Evolutionary conservation across 2,113 vertebrate species (phyloP).

Genomic region (Corythornis madagascariensis): DNA sequence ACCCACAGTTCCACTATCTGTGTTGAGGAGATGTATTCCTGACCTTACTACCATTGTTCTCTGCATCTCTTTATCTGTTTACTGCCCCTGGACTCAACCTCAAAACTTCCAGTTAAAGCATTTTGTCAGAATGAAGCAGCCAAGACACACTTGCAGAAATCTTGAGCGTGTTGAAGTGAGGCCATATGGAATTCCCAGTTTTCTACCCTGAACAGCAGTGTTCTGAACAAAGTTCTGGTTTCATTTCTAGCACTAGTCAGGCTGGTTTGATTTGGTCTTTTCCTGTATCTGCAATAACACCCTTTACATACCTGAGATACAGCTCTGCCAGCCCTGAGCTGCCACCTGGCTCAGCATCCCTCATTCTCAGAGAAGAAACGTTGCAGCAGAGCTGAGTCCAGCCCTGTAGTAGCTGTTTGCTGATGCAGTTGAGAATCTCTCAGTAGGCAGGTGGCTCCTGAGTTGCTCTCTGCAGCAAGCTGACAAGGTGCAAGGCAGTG

Average conservation of each 20-base stretch:
- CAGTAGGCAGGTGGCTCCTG: background rate
- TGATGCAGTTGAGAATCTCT: background rate
- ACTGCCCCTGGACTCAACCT: background rate
- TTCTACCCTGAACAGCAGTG: no score
- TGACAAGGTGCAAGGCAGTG: background rate
- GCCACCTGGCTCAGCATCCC: background rate
- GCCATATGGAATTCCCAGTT: background rate
- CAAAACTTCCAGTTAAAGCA: background rate
- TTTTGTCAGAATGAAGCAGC: background rate
- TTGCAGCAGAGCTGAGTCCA: background rate
- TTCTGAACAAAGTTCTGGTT: background rate
- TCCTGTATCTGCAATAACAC: no score
- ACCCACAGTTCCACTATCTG: background rate
- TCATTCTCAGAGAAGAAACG: background rate
- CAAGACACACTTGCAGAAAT: no score
- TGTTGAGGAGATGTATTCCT: background rate
- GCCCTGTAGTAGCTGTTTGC: background rate
- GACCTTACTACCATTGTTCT: background rate
- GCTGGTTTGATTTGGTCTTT: background rate
- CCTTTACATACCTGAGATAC: background rate
- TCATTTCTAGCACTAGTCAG: background rate
- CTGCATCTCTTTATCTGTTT: background rate
- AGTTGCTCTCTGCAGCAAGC: background rate
- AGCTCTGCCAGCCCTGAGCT: fast-evolving
- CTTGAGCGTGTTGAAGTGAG: background rate